A percentile compares a stretch with the other conserved stretches of the same genome.
Evolutionary conservation across 2,888 invertebrate species (phyloP).

Genomic region (Noctua comes): DNA sequence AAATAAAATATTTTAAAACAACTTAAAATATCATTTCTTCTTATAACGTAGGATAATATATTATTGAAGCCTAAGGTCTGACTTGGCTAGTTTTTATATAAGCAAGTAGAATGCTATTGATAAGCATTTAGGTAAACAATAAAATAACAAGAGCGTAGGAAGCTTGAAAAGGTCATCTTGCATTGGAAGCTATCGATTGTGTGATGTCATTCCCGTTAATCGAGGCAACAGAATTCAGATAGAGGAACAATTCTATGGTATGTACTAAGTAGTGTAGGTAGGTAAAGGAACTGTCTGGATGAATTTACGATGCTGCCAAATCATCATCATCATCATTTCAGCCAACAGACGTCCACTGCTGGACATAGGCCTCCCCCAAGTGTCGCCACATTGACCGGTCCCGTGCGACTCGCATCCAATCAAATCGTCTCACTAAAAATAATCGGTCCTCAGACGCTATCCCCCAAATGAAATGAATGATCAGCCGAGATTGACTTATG

Average conservation of each 20-base stretch:
- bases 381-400: too few species aligned
- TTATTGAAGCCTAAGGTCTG: too few species aligned
- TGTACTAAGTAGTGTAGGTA: not conserved
- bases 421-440: not conserved
- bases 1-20: too few species aligned
- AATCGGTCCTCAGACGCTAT: not conserved
- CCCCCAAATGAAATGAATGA: not conserved
- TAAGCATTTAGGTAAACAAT: not conserved
- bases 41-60: too few species aligned
- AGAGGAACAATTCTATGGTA: not conserved
- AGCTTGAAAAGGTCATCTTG: conserved; percentile 19
- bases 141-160: conserved; percentile 11
- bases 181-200: conserved; percentile 27
- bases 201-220: conserved; percentile 37
- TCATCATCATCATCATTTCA: too few species aligned
- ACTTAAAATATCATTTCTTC: too few species aligned
- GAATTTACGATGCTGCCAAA: not conserved
- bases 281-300: not conserved
- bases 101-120: not conserved
- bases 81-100: too few species aligned
- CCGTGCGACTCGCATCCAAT: too few species aligned
- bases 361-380: too few species aligned
- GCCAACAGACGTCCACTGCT: too few species aligned
- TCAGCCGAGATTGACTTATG: not conserved
- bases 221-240: not conserved